phyloP scores from a whole-genome alignment of 2,888 invertebrate genomes.

The Plutella xylostella region DNA sequence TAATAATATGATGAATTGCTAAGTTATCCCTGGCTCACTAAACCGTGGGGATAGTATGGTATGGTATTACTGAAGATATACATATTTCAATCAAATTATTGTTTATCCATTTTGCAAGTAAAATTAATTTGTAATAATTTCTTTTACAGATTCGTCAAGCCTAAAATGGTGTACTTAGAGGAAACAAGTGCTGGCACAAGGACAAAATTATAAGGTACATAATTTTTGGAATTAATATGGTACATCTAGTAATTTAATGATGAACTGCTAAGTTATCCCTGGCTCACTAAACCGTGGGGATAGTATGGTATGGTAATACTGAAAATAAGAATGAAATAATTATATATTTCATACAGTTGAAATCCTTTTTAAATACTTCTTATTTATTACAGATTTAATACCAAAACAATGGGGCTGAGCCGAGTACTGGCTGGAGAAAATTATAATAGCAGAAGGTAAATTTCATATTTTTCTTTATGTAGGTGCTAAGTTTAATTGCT shows the following conservation, averaged over 20 bases:
- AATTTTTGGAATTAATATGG: background rate
- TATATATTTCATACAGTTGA: background rate
- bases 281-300: constrained; percentile 23
- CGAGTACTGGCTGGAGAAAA: too few relatives aligned
- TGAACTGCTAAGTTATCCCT: constrained; percentile 22
- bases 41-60: constrained; percentile 38
- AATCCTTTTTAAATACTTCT: background rate
- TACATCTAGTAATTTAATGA: constrained; percentile 6
- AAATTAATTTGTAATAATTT: background rate
- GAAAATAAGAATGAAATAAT: background rate
- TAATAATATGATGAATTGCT: constrained; percentile 30
- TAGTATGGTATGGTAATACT: constrained; percentile 27
- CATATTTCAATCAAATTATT: background rate
- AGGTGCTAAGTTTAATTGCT: too few relatives aligned
- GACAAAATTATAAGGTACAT: background rate
- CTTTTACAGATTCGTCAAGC: background rate
- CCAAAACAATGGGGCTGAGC: too few relatives aligned
- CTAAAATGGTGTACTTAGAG: too few relatives aligned
- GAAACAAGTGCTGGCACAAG: too few relatives aligned
- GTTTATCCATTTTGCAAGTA: background rate
- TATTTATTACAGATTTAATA: background rate
- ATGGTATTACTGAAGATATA: constrained; percentile 30
- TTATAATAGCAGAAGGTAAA: too few relatives aligned
- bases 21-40: constrained; percentile 46
- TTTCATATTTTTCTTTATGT: too few relatives aligned